Conservation (phyloP, 2,113 vertebrate species). For the Dolichotis patagonum region DNA sequence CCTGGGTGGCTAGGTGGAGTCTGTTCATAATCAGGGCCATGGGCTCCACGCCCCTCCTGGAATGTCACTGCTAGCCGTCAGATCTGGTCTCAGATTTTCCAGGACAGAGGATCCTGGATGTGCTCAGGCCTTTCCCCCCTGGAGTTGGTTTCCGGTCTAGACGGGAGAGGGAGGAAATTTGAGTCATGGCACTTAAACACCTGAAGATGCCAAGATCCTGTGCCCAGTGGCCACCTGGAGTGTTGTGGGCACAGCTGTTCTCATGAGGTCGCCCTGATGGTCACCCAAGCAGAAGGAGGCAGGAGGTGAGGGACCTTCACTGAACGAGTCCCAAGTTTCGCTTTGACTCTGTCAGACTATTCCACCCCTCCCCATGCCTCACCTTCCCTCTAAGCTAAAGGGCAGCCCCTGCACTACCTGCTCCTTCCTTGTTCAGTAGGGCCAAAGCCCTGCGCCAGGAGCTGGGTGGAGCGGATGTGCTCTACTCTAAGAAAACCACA, state of each 20-base stretch:
- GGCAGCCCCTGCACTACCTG: neutral
- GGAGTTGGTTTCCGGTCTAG: neutral
- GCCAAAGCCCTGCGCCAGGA: neutral
- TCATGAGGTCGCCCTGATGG: constrained; percentile 5
- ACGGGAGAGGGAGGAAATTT: neutral
- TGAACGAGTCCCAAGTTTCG: neutral
- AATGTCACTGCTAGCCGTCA: neutral
- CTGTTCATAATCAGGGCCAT: neutral
- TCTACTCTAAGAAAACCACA: neutral
- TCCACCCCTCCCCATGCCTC: neutral
- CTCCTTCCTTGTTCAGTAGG: too few relatives aligned
- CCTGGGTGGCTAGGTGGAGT: neutral
- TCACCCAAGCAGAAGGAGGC: neutral
- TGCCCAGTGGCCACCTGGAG: constrained; percentile 32
- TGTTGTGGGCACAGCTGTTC: constrained; percentile 52
- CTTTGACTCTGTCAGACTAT: neutral
- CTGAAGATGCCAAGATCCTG: neutral
- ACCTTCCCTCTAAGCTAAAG: neutral
- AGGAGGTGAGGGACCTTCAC: neutral
- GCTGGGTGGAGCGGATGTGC: neutral
- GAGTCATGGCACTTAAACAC: neutral
- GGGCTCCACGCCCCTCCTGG: neutral
- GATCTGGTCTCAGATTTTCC: neutral
- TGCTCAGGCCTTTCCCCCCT: neutral
- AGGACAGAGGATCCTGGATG: neutral